Base-by-base conservation (phyloP, 2,797 vertebrate genomes). In the Margarornis squamiger region DNA sequence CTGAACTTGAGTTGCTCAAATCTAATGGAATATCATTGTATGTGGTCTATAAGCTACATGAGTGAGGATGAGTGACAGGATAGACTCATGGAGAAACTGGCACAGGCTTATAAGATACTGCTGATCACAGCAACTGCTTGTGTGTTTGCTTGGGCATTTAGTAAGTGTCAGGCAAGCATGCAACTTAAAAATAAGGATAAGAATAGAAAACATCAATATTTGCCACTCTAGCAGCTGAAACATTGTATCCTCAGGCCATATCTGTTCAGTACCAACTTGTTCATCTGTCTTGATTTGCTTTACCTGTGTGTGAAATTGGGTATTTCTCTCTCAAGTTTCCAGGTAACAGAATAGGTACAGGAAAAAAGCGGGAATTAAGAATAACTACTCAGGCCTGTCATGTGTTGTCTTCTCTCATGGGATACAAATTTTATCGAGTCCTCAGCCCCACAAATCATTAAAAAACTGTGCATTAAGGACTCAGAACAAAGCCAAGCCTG, bases 291-390 rank as follows among this genome's bases (percentile, higher is more conserved):
- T 16, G 5, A 29, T 61, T 45, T 58, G 15, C 24, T 72, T 52
- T 48, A 6, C 11, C 14, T 14, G 3, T 19, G 6, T 62, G 5
- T 36, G n/a, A 90, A 87, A 26, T 7, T 23, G 9, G 6, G 2
- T 39, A 66, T 73, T 70, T 77, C 4, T 82, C 12, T 55, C n/a
- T 61, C 23, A 63, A 14, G 14, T 82, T 92, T 79, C 29, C 14
- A 7, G 20, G 14, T 14, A 43, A 77, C 16, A 6, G n/a, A 30
- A 73, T n/a, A 32, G 23, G 7, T 54, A 30, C 6, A 70, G 12
- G 51, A 8, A 16, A 51, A 29, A n/a, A 6, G 2, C 4, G 14
- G 8, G 2, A 1, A 1, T 18, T 17, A 26, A 29, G 5, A 30
- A 5, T n/a, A 43, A 52, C 11, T 23, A 55, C 38, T 14, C 9